phyloP scores from a whole-genome alignment of 2,797 vertebrate species.

The Pachyuromys duprasi region DNA sequence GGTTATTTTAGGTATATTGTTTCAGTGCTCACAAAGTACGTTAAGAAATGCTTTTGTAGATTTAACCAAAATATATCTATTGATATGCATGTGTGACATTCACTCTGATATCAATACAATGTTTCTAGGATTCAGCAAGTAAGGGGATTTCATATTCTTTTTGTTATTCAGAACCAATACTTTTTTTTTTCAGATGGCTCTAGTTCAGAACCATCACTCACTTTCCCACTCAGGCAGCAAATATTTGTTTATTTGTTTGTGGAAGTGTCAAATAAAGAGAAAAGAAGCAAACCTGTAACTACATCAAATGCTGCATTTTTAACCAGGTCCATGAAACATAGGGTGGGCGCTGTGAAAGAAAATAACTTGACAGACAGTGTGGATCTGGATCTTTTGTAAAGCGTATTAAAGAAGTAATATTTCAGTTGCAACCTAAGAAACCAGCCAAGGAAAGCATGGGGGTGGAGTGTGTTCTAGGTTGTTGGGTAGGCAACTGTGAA shows the following conservation, averaged over 20 bases:
- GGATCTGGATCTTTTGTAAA: neutral
- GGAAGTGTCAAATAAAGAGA: slow-evolving; percentile 18
- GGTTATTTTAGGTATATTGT: neutral
- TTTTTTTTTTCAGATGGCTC: neutral
- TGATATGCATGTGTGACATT: neutral
- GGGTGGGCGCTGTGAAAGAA: neutral
- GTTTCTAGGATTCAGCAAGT: slow-evolving; percentile 13
- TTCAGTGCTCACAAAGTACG: neutral
- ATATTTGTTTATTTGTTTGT: slow-evolving; percentile 21
- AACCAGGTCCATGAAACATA: neutral
- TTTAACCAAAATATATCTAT: slow-evolving; percentile 23
- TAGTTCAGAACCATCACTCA: neutral
- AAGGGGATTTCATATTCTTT: neutral
- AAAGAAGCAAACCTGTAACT: neutral
- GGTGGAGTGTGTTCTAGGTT: neutral
- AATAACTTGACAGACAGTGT: neutral
- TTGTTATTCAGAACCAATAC: neutral
- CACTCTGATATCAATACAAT: neutral
- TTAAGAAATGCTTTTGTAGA: neutral
- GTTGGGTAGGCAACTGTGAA: neutral
- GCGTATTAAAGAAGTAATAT: slow-evolving; percentile 27
- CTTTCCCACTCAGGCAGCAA: neutral
- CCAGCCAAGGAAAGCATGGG: neutral
- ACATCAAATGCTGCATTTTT: neutral
- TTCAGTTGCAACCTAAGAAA: neutral